phyloP scores from a whole-genome alignment of 2,888 invertebrate species.

The Acanthopleura granulata region DNA sequence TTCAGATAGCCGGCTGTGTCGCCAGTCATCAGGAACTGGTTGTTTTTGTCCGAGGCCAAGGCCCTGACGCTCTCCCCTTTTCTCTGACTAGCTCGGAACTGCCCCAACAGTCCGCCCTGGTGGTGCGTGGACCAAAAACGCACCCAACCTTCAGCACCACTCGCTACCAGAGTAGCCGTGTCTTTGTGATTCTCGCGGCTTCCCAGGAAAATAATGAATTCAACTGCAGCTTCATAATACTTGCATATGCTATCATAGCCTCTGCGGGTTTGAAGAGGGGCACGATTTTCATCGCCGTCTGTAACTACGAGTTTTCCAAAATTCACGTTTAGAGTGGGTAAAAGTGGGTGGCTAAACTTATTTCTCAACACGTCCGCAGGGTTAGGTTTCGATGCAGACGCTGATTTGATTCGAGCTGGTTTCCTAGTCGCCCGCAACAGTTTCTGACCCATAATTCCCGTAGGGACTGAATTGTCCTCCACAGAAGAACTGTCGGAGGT shows the following conservation, averaged over 20 bases:
- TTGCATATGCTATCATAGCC: constrained; percentile 46
- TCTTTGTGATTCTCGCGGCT: constrained; percentile 74
- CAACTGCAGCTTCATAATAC: constrained; percentile 53
- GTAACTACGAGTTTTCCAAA: neutral
- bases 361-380: neutral
- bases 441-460: neutral
- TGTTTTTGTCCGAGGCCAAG: constrained; percentile 79
- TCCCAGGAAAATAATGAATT: constrained; percentile 76
- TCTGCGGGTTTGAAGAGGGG: constrained; percentile 23
- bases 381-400: neutral
- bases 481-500: neutral
- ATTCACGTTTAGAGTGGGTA: neutral
- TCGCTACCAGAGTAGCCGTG: constrained; percentile 79
- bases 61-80: constrained; percentile 74
- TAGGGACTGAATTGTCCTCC: neutral
- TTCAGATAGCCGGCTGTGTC: constrained; percentile 82
- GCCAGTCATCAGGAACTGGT: constrained; percentile 76
- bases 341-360: neutral
- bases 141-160: constrained; percentile 80
- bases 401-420: neutral
- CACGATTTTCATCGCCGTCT: neutral
- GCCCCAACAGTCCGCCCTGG: constrained; percentile 79
- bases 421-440: neutral
- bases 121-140: constrained; percentile 88
- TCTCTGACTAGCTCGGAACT: constrained; percentile 80